Evolutionary conservation across 2,888 invertebrate genomes (phyloP).

Genomic region (Anodontia alba): DNA sequence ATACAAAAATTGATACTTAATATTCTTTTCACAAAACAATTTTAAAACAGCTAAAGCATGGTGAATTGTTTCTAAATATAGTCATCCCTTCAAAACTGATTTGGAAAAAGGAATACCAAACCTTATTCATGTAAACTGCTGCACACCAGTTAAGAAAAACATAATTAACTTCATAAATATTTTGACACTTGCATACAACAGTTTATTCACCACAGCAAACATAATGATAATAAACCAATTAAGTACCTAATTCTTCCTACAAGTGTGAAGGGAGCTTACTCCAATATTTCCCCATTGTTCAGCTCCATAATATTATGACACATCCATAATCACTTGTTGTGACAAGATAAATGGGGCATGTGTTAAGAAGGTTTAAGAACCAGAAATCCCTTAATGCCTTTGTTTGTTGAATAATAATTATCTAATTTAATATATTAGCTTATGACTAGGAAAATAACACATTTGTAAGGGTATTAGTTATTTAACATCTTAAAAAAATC

Average conservation of each 20-base stretch:
- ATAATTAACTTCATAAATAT: neutral
- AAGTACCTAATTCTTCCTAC: neutral
- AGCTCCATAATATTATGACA: conserved; percentile 2
- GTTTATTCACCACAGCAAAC: neutral
- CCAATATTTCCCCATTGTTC: conserved; percentile 11
- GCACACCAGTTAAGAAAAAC: too few relatives aligned
- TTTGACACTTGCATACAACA: conserved; percentile 4
- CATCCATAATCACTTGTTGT: conserved; percentile 16
- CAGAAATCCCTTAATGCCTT: neutral
- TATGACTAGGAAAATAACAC: neutral
- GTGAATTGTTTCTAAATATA: too few relatives aligned
- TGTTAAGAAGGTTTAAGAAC: conserved; percentile 3
- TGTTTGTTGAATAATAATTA: conserved; percentile 21
- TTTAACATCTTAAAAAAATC: neutral
- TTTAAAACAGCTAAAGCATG: too few relatives aligned
- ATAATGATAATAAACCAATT: neutral
- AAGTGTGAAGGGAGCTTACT: neutral
- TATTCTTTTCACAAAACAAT: too few relatives aligned
- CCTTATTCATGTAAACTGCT: too few relatives aligned
- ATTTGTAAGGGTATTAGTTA: conserved; percentile 10
- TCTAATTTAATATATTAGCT: conserved; percentile 9
- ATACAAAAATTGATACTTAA: too few relatives aligned
- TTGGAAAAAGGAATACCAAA: too few relatives aligned
- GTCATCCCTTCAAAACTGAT: too few relatives aligned
- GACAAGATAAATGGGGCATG: neutral